Conservation (phyloP, 1,140 invertebrate species). For the Drosophila mauritiana region DNA sequence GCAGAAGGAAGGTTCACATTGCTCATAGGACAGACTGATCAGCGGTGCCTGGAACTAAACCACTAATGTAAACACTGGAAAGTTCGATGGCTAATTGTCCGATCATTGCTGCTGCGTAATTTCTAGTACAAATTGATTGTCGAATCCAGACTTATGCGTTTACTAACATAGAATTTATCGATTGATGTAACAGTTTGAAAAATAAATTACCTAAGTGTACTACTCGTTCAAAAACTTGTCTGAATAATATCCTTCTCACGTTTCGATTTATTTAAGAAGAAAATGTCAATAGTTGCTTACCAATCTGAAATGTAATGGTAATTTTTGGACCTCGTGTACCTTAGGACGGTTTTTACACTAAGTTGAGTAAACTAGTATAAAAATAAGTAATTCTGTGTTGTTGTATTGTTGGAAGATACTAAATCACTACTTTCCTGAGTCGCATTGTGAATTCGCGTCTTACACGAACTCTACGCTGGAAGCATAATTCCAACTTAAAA, state of each 20-base stretch:
- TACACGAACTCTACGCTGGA: constrained; percentile 18
- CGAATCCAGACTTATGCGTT: no score
- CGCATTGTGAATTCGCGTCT: constrained; percentile 12
- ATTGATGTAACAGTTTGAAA: no score
- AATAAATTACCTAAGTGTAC: no score
- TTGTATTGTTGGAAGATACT: constrained; percentile 38
- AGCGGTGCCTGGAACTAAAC: constrained; percentile 2
- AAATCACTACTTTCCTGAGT: constrained; percentile 4
- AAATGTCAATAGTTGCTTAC: neutral
- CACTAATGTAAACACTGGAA: neutral
- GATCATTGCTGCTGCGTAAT: no score
- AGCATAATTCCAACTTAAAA: constrained; percentile 4
- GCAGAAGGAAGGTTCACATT: neutral
- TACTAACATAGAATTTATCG: no score
- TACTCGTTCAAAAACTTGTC: no score
- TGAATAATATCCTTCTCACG: neutral
- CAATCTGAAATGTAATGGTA: constrained; percentile 1
- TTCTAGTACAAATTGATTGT: no score
- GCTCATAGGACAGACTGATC: neutral
- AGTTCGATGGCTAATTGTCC: no score
- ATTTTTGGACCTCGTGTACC: neutral
- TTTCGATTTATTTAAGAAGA: no score
- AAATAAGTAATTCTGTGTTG: constrained; percentile 31
- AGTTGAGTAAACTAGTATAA: constrained; percentile 17
- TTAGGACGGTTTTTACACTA: constrained; percentile 9